Evolutionary conservation across 2,888 invertebrate species (phyloP).

Genomic region (Brenthis daphne): DNA sequence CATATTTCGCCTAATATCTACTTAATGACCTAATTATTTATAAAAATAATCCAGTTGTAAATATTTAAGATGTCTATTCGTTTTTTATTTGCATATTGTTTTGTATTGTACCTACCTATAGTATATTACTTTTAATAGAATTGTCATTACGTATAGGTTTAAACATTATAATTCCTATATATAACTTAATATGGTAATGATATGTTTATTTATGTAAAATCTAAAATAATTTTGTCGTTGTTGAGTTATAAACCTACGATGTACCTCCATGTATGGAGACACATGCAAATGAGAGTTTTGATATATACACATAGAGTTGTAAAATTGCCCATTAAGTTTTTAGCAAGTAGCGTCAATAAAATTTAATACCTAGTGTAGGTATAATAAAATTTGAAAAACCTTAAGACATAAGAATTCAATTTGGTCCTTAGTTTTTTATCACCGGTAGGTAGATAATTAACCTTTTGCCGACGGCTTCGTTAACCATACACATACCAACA

Average conservation of each 20-base stretch:
- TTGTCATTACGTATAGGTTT: too few relatives aligned
- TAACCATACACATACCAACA: constrained; percentile 31
- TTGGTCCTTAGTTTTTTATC: constrained; percentile 43
- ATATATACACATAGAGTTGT: constrained; percentile 36
- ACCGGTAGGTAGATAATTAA: constrained; percentile 37
- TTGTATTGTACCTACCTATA: too few relatives aligned
- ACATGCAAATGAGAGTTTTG: constrained; percentile 38
- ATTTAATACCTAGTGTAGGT: constrained; percentile 40
- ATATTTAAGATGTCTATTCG: too few relatives aligned
- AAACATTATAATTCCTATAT: too few relatives aligned
- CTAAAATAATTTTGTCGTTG: background rate
- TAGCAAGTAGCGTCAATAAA: constrained; percentile 45
- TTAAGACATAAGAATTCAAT: constrained; percentile 45
- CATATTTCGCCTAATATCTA: too few relatives aligned
- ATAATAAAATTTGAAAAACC: constrained; percentile 43
- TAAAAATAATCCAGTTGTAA: too few relatives aligned
- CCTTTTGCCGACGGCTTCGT: constrained; percentile 40
- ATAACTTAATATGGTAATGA: background rate
- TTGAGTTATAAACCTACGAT: background rate
- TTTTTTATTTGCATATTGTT: too few relatives aligned
- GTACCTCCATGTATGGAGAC: constrained; percentile 18
- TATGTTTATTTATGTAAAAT: background rate
- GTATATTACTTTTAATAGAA: too few relatives aligned
- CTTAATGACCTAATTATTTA: too few relatives aligned
- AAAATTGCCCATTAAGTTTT: constrained; percentile 44